A percentile compares a stretch with the other conserved stretches of the same genome.
Evolutionary conservation across 2,888 invertebrate species (phyloP).

Genomic region (Sarcophaga variegata): DNA sequence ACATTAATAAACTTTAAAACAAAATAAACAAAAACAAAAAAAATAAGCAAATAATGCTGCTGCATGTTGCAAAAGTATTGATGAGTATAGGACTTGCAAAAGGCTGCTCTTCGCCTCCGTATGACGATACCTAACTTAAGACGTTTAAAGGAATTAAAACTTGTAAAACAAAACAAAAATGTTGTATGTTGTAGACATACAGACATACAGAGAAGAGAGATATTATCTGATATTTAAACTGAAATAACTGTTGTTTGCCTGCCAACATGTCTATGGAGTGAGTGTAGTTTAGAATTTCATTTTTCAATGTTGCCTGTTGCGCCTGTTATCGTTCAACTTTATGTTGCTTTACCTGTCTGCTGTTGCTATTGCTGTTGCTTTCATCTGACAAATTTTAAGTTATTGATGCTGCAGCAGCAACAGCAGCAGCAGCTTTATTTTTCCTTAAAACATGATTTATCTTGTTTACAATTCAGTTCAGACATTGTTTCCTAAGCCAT

Average conservation of each 20-base stretch:
- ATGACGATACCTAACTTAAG: too few species aligned
- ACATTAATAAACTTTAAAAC: too few species aligned
- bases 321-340: conserved; percentile 23
- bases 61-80: conserved; percentile 59
- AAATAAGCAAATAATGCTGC: conserved; percentile 12
- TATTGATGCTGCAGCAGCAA: conserved; percentile 57
- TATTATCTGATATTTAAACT: background rate
- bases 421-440: conserved; percentile 30
- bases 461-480: conserved; percentile 51
- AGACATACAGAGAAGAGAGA: too few species aligned
- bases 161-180: too few species aligned
- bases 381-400: conserved; percentile 51
- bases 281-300: background rate
- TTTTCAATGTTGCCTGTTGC: background rate
- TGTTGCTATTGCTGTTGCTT: background rate
- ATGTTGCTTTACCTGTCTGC: conserved; percentile 1
- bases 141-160: background rate
- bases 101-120: too few species aligned
- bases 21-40: conserved; percentile 11
- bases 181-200: too few species aligned
- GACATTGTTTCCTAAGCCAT: conserved; percentile 7
- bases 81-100: conserved; percentile 33
- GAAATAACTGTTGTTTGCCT: background rate
- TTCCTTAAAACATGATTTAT: conserved; percentile 64
- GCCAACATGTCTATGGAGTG: background rate